Conservation (phyloP, 2,797 vertebrate genomes). For the Dermochelys coriacea region DNA sequence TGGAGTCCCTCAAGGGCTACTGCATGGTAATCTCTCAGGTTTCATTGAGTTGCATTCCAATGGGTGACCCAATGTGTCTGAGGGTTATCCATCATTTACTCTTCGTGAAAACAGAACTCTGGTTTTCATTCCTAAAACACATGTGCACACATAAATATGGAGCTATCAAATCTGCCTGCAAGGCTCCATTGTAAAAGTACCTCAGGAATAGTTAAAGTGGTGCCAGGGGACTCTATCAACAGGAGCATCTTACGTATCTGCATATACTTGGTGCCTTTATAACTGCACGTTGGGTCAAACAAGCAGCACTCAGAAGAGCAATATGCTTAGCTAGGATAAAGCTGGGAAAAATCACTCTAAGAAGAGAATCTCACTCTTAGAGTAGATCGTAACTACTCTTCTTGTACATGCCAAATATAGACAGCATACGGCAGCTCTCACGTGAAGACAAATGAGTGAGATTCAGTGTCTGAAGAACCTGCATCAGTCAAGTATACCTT, state of each 20-base stretch:
- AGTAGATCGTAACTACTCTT: neutral
- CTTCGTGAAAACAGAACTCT: neutral
- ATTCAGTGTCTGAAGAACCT: neutral
- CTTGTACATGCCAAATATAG: neutral
- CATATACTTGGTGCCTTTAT: neutral
- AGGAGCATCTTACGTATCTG: neutral
- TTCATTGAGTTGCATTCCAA: rapidly evolving
- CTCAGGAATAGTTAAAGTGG: slow-evolving; percentile 1
- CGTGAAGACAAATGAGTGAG: neutral
- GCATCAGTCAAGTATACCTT: slow-evolving; percentile 25
- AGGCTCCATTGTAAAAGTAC: neutral
- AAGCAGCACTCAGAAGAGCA: neutral
- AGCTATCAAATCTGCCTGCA: neutral
- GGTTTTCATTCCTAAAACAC: neutral
- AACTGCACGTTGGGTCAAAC: neutral
- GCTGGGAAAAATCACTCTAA: neutral
- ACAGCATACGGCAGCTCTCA: neutral
- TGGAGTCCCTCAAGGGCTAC: neutral
- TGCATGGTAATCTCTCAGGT: neutral
- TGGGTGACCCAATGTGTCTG: neutral
- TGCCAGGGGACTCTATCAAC: neutral
- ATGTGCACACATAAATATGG: neutral
- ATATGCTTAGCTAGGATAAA: neutral
- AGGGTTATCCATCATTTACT: slow-evolving; percentile 17
- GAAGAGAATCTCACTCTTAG: neutral